Evolutionary conservation across 2,888 invertebrate species (phyloP).

Genomic region (Allacma fusca): DNA sequence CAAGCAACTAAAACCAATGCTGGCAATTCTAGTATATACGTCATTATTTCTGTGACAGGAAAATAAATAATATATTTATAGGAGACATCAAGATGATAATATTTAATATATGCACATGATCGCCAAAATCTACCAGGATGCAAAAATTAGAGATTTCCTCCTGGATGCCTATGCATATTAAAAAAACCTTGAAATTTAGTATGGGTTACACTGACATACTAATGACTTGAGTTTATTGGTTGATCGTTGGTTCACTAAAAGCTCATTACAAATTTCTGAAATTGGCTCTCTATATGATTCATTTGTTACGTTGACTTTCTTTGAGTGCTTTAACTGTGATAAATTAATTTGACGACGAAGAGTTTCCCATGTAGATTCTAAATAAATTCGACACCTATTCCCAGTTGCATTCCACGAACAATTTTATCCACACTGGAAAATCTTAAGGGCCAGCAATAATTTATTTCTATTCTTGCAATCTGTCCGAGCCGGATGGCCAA

Average conservation of each 20-base stretch:
- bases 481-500: conserved; percentile 83
- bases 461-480: conserved; percentile 90
- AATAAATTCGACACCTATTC: conserved; percentile 82
- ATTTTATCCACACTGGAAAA: conserved; percentile 73
- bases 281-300: neutral
- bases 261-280: conserved; percentile 2
- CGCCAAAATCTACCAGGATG: neutral
- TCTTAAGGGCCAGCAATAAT: conserved; percentile 85
- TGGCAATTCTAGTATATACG: too few relatives aligned
- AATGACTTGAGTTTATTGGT: conserved; percentile 16
- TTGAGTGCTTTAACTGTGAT: neutral
- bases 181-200: neutral
- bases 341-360: neutral
- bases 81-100: too few relatives aligned
- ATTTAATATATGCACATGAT: too few relatives aligned
- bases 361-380: conserved; percentile 63
- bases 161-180: neutral
- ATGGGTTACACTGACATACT: neutral
- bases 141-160: neutral
- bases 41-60: too few relatives aligned
- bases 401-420: conserved; percentile 80
- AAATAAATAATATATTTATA: too few relatives aligned
- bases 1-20: too few relatives aligned
- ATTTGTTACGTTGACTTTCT: neutral
- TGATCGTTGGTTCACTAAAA: conserved; percentile 16